Evolutionary conservation across 2,888 invertebrate genomes (phyloP).

Genomic region (Drosophila engyochracea): DNA sequence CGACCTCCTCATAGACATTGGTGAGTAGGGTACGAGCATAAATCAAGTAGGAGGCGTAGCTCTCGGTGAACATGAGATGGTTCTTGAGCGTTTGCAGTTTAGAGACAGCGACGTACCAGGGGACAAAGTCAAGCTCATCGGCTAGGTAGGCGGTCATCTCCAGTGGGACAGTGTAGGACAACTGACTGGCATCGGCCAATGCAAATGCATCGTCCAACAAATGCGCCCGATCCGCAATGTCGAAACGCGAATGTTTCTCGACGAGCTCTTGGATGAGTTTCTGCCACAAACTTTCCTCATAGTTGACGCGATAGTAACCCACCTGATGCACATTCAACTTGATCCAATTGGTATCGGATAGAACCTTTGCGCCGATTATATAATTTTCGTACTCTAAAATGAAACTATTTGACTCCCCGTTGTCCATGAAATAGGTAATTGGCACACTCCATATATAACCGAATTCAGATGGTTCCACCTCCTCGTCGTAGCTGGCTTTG

Average conservation of each 20-base stretch:
- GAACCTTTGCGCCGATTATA: constrained; percentile 67
- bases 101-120: constrained; percentile 90
- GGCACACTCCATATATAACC: constrained; percentile 93
- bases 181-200: constrained; percentile 89
- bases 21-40: constrained; percentile 88
- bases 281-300: constrained; percentile 89
- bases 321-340: constrained; percentile 93
- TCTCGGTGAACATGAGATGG: constrained; percentile 86
- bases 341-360: constrained; percentile 87
- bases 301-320: constrained; percentile 95
- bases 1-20: constrained; percentile 87
- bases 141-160: constrained; percentile 89
- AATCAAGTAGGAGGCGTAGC: constrained; percentile 86
- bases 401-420: constrained; percentile 64
- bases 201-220: constrained; percentile 93
- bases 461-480: constrained; percentile 85
- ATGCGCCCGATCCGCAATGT: constrained; percentile 90
- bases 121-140: constrained; percentile 89
- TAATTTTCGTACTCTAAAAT: constrained; percentile 73
- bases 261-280: constrained; percentile 81
- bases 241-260: constrained; percentile 81
- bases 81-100: constrained; percentile 86
- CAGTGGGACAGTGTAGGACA: constrained; percentile 89
- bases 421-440: constrained; percentile 88
- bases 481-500: constrained; percentile 86